A percentile compares a stretch with the other conserved stretches of the same genome.
Conservation (phyloP, 2,113 vertebrate species). For the Eonycteris spelaea region DNA sequence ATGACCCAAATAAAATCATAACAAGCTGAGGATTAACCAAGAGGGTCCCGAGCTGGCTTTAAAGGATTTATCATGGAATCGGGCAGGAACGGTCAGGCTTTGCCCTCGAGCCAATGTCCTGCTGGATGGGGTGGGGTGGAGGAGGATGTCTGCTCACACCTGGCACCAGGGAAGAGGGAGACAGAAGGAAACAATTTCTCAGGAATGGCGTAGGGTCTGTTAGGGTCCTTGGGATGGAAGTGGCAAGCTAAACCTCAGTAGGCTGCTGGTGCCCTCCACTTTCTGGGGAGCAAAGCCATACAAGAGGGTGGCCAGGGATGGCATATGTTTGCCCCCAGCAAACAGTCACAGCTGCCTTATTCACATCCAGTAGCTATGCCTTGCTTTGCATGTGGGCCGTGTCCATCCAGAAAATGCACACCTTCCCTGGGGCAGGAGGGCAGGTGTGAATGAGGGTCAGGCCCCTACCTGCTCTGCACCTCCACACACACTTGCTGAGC, state of each 20-base stretch:
- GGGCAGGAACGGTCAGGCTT: conserved; percentile 51
- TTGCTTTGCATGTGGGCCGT: neutral
- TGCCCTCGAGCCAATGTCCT: neutral
- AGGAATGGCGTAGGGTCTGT: neutral
- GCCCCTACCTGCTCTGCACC: neutral
- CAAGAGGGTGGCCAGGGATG: neutral
- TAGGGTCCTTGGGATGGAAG: neutral
- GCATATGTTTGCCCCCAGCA: neutral
- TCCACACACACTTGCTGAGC: fast-evolving
- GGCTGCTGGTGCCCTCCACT: neutral
- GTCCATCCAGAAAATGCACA: fast-evolving
- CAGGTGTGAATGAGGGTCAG: too few relatives aligned
- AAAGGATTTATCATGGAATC: conserved; percentile 65
- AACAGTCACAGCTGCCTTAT: neutral
- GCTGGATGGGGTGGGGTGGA: neutral
- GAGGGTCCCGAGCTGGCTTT: conserved; percentile 65
- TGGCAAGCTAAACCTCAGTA: neutral
- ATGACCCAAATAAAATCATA: conserved; percentile 77
- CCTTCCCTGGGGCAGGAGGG: fast-evolving
- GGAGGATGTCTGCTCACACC: neutral
- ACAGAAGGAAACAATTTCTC: neutral
- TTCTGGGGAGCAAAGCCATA: neutral
- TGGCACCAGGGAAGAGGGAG: neutral
- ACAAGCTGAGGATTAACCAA: conserved; percentile 70
- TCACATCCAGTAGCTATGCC: neutral